Evolutionary conservation across 2,888 invertebrate genomes (phyloP), one percentile per base, ranked within the genome.

Genomic region (Rotaria socialis): DNA sequence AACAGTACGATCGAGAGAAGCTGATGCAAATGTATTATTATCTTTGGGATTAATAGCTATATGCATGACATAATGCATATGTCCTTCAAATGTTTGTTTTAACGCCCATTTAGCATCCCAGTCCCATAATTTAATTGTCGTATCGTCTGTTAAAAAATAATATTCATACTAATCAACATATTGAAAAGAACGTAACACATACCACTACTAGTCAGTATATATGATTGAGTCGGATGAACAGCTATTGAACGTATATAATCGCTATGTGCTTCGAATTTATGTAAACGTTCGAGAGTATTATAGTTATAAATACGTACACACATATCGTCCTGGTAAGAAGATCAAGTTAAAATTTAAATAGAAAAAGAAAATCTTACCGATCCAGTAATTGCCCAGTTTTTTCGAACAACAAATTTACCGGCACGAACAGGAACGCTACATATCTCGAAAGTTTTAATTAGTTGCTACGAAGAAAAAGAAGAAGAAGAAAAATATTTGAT

Each of bases 41-140:
- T 99, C 99, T 91, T 99, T 99, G 0, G 99, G 99, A 92, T 99
- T 99, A 90, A 99, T 95, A 0, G 97, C 97, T 89, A 99, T 95
- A 92, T 99, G 98, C 99, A 99, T 99, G 2, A 99, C 97, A 90
- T 99, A 99, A 92, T 99, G 99, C 0, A 96, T 96, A 92, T 99
- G 99, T 0, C 98, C 98, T 90, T 99, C 99, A 90, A 99, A 99
- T 24, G 97, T 95, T 91, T 99, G 97, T 90, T 98, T 97, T 89
- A 97, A 96, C 0, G 95, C 93, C 98, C 98, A 99, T 89, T 95
- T 94, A 90, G 97, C 97, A 86, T 99, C 99, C 99, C 99, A 99
- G 91, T 99, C 99, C 99, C 99, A 99, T 87, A 99, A 92, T 91
- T 99, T 99, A 88, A 99, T 96, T 86, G 96, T 92, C 95, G 99